A percentile compares a stretch with the other conserved stretches of the same genome.
Evolutionary conservation across 2,888 invertebrate species (phyloP).

Genomic region (Xiphydria camelus): DNA sequence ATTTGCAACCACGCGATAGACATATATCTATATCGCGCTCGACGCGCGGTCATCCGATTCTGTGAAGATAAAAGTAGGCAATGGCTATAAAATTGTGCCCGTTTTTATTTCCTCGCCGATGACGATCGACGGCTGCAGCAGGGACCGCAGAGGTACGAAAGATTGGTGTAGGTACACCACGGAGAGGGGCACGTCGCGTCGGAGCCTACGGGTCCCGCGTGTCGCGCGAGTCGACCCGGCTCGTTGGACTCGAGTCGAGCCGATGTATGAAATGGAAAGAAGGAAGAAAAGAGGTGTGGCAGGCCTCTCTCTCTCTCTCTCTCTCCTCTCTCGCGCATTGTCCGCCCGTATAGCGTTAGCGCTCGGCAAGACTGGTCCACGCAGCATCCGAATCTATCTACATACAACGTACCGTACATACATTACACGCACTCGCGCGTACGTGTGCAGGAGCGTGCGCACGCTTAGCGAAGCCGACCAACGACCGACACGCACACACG

Average conservation of each 20-base stretch:
- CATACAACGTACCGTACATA: constrained; percentile 26
- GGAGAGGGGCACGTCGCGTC: constrained; percentile 44
- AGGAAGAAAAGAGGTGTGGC: constrained; percentile 54
- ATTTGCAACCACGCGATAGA: too few relatives aligned
- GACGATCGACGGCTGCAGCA: too few relatives aligned
- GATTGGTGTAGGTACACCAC: too few relatives aligned
- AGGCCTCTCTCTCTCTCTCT: constrained; percentile 27
- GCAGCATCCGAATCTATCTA: constrained; percentile 49
- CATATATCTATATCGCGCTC: too few relatives aligned
- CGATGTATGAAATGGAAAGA: constrained; percentile 38
- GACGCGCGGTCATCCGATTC: too few relatives aligned
- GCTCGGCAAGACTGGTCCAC: constrained; percentile 42
- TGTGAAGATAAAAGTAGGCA: too few relatives aligned
- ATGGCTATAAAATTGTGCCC: too few relatives aligned
- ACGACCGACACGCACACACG: constrained; percentile 3
- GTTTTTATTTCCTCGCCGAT: too few relatives aligned
- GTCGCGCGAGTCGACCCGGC: constrained; percentile 14
- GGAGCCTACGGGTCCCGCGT: constrained; percentile 18
- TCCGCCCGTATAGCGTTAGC: constrained; percentile 29
- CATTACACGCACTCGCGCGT: constrained; percentile 13
- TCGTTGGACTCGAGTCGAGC: constrained; percentile 8
- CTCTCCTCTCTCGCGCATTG: constrained; percentile 25
- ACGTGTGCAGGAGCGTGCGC: constrained; percentile 17
- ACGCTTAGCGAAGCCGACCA: constrained; percentile 4
- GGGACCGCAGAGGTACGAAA: too few relatives aligned